These are phyloP conservation scores for Leptopilina syphax DNA, from an alignment of 2,888 invertebrate genomes.

Conservation along the genomic window DNA sequence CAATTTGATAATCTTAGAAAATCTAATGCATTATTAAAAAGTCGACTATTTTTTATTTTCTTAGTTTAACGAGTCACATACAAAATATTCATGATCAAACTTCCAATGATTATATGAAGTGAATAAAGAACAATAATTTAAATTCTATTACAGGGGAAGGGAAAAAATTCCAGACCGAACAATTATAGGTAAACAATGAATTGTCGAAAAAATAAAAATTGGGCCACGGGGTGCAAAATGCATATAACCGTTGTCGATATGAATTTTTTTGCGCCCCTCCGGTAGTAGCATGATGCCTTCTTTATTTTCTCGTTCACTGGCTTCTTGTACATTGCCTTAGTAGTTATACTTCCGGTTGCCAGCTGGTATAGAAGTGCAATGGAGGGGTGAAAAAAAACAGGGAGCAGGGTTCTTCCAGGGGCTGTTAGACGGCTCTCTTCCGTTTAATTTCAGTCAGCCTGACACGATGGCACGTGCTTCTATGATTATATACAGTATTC, in stretches of 20 bases:
- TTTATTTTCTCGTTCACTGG: slow-evolving; percentile 64
- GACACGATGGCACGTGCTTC: slow-evolving; percentile 65
- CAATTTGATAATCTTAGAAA: no score
- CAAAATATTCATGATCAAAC: no score
- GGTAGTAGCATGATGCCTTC: slow-evolving; percentile 47
- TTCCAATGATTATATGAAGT: no score
- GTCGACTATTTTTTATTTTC: no score
- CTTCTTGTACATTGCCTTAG: slow-evolving; percentile 56
- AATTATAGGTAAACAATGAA: slow-evolving; percentile 42
- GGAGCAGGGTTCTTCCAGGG: slow-evolving; percentile 40
- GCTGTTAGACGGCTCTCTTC: slow-evolving; percentile 50
- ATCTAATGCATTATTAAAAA: no score
- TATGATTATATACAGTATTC: slow-evolving; percentile 41
- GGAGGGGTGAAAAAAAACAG: slow-evolving; percentile 40
- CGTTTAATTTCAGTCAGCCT: slow-evolving; percentile 66
- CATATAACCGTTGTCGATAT: slow-evolving; percentile 62
- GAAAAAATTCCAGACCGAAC: neutral
- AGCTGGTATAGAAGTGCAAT: slow-evolving; percentile 64
- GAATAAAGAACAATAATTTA: no score
- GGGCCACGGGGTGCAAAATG: slow-evolving; percentile 61
- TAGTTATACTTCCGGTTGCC: slow-evolving; percentile 70
- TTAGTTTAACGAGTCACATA: no score
- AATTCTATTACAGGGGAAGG: no score
- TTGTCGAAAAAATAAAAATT: slow-evolving; percentile 59
- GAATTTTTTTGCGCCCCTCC: slow-evolving; percentile 36